A percentile compares a stretch with the other conserved stretches of the same genome.
phyloP scores from a whole-genome alignment of 1,140 invertebrate species.

The Scaptodrosophila lebanonensis region DNA sequence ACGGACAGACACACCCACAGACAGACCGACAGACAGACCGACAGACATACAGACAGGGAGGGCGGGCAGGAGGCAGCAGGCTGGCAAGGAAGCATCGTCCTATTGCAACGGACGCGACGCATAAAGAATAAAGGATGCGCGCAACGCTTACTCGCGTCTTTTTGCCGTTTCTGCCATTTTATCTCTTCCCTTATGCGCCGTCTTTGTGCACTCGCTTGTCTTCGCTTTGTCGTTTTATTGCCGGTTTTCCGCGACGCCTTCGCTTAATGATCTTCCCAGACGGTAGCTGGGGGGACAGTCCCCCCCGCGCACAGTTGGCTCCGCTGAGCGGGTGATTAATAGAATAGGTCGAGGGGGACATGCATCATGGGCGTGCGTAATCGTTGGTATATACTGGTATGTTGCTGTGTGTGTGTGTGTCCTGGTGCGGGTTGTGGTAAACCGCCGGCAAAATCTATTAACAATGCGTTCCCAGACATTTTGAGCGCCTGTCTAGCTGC shows the following conservation, averaged over 20 bases:
- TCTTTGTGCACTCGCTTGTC: conserved; percentile 44
- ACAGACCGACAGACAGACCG: background rate
- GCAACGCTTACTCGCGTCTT: conserved; percentile 12
- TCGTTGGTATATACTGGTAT: too few relatives aligned
- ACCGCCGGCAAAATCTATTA: conserved; percentile 50
- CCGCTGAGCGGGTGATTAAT: conserved; percentile 60
- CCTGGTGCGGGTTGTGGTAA: conserved; percentile 3
- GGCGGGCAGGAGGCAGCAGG: conserved; percentile 1
- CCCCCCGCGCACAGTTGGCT: conserved; percentile 9
- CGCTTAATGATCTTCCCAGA: conserved; percentile 58
- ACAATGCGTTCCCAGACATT: conserved; percentile 51
- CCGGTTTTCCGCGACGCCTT: conserved; percentile 59
- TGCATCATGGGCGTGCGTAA: conserved; percentile 7
- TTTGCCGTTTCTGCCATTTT: conserved; percentile 47
- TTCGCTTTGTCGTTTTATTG: conserved; percentile 71
- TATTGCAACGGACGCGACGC: conserved; percentile 55
- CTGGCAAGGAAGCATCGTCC: too few relatives aligned
- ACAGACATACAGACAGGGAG: conserved; percentile 11
- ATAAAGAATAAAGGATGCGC: conserved; percentile 66
- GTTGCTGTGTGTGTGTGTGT: too few relatives aligned
- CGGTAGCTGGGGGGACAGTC: conserved; percentile 7
- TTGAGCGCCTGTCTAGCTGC: too few relatives aligned
- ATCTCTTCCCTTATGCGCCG: conserved; percentile 49
- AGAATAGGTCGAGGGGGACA: background rate
- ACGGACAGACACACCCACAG: background rate